These are phyloP conservation scores for Esox niger DNA, from an alignment of 2,113 vertebrate species.

Conservation along the genomic window DNA sequence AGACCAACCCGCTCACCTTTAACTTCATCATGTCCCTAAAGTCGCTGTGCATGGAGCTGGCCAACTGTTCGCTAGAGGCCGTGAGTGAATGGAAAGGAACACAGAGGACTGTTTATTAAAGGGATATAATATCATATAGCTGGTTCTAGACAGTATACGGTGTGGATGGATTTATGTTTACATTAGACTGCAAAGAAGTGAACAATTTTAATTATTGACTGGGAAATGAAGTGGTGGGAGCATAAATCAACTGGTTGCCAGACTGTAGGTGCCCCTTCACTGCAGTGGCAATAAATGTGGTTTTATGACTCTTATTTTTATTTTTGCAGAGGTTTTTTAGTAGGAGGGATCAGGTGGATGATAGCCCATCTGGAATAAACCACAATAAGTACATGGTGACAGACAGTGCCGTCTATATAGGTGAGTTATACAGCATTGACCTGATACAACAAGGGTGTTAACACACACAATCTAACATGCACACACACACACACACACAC, in stretches of 20 bases:
- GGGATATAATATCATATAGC: too few relatives aligned
- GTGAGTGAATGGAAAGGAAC: constrained; percentile 70
- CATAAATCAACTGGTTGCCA: too few relatives aligned
- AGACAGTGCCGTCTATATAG: constrained; percentile 88
- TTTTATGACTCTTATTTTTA: neutral
- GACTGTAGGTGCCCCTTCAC: too few relatives aligned
- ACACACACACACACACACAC: too few relatives aligned
- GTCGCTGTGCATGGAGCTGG: constrained; percentile 87
- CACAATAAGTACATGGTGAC: constrained; percentile 96
- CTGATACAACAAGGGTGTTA: too few relatives aligned
- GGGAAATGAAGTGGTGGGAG: too few relatives aligned
- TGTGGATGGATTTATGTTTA: too few relatives aligned
- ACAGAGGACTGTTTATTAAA: neutral
- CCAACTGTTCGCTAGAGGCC: constrained; percentile 89
- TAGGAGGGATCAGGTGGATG: constrained; percentile 77
- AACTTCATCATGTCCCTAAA: constrained; percentile 93
- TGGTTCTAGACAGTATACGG: too few relatives aligned
- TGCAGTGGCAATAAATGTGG: neutral
- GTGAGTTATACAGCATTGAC: constrained; percentile 75
- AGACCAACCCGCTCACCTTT: constrained; percentile 88
- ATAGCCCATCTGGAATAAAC: constrained; percentile 79
- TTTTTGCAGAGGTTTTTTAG: constrained; percentile 88
- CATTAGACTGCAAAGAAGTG: too few relatives aligned
- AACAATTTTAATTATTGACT: too few relatives aligned
- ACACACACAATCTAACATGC: too few relatives aligned